Evolutionary conservation across 1,140 invertebrate genomes (phyloP).

Genomic region (Apis laboriosa): DNA sequence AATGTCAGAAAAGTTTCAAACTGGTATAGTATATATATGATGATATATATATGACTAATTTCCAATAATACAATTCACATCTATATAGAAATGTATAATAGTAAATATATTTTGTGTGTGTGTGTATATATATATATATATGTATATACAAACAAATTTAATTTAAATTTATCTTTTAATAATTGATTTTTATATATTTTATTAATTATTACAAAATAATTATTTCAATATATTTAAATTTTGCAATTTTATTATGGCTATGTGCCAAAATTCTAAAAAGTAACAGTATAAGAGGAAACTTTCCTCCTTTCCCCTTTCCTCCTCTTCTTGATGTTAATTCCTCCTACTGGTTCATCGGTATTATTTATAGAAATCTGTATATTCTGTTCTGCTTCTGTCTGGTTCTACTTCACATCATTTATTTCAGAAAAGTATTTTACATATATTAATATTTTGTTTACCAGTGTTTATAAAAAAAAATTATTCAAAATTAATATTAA

Average conservation of each 20-base stretch:
- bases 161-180: background rate
- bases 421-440: slow-evolving; percentile 63
- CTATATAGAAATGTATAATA: slow-evolving; percentile 17
- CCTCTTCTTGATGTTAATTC: slow-evolving; percentile 65
- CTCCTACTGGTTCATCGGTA: slow-evolving; percentile 72
- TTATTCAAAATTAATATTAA: slow-evolving; percentile 21
- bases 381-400: slow-evolving; percentile 75
- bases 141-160: slow-evolving; percentile 15
- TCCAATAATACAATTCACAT: slow-evolving; percentile 35
- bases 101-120: background rate
- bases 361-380: slow-evolving; percentile 81
- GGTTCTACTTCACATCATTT: slow-evolving; percentile 73
- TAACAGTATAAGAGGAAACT: slow-evolving; percentile 68
- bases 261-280: slow-evolving; percentile 73
- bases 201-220: slow-evolving; percentile 5
- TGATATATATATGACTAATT: slow-evolving; percentile 16
- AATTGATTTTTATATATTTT: background rate
- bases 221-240: slow-evolving; percentile 26
- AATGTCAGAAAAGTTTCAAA: slow-evolving; percentile 75
- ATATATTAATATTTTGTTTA: slow-evolving; percentile 26
- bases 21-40: slow-evolving; percentile 69
- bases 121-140: background rate
- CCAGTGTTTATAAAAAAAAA: background rate
- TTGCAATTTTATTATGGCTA: slow-evolving; percentile 55
- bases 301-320: slow-evolving; percentile 62